Conservation (phyloP, 2,113 vertebrate species). For the Gallinago paraguaiae region DNA sequence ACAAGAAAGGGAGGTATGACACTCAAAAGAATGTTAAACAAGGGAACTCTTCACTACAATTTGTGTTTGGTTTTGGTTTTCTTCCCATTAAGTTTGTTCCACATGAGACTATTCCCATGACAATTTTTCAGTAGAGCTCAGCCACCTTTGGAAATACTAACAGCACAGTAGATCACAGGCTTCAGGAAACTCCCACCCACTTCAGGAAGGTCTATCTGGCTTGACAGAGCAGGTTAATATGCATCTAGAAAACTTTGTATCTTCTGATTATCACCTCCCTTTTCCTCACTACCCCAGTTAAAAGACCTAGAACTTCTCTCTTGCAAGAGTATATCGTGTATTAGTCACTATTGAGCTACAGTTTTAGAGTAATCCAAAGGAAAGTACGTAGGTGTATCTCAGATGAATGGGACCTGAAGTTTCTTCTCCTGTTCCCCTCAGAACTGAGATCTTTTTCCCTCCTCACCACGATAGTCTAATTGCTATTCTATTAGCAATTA, state of each 20-base stretch:
- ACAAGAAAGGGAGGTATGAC: not conserved
- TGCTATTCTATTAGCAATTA: not conserved
- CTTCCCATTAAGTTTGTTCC: not conserved
- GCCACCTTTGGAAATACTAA: not conserved
- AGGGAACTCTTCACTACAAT: not conserved
- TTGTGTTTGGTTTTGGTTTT: not conserved
- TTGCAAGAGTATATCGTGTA: not conserved
- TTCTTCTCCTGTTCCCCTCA: not conserved
- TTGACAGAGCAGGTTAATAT: not conserved
- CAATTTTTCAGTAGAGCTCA: not conserved
- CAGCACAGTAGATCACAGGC: not conserved
- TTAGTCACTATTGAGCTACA: not conserved
- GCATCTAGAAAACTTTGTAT: not conserved
- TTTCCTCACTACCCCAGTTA: not conserved
- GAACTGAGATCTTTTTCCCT: not conserved
- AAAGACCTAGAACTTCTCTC: not conserved
- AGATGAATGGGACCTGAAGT: not conserved
- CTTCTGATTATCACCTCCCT: not conserved
- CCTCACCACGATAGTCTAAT: not conserved
- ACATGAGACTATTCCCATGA: not conserved
- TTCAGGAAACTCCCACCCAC: not conserved
- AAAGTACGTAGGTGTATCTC: not conserved
- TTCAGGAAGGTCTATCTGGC: not conserved
- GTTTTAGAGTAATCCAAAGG: not conserved
- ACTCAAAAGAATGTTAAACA: not conserved